Percentiles rank a stretch among this genome's conserved stretches.
phyloP scores from a whole-genome alignment of 2,113 vertebrate genomes.

The Oriolus oriolus region DNA sequence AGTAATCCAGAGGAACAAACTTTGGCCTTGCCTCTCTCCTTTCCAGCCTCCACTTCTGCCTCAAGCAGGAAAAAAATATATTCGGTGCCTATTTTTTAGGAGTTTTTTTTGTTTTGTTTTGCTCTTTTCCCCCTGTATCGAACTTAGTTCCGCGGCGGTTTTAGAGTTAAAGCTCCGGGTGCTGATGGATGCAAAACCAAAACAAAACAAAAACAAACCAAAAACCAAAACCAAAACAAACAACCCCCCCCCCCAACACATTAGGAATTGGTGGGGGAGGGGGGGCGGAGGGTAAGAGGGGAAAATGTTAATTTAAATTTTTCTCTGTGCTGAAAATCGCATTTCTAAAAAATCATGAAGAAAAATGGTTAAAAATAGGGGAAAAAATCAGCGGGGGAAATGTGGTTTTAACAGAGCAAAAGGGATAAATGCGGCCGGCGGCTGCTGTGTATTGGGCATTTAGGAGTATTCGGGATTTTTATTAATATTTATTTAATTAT shows the following conservation, averaged over 20 bases:
- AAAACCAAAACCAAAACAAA: no score
- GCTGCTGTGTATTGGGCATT: not conserved
- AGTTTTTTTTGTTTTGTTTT: rapidly evolving
- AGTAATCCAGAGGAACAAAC: not conserved
- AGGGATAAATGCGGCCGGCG: not conserved
- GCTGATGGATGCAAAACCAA: not conserved
- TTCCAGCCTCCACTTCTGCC: not conserved
- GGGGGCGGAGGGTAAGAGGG: rapidly evolving
- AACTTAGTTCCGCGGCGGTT: not conserved
- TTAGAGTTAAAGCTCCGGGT: not conserved
- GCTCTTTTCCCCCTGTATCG: rapidly evolving
- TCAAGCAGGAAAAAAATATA: not conserved
- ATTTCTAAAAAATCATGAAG: not conserved
- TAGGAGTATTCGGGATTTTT: not conserved
- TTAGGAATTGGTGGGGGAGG: not conserved
- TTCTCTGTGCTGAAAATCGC: not conserved
- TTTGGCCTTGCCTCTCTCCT: not conserved
- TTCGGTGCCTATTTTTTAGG: rapidly evolving
- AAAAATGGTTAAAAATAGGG: rapidly evolving
- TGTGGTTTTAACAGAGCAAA: not conserved
- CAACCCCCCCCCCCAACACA: not conserved
- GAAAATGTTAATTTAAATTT: not conserved
- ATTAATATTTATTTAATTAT: no score
- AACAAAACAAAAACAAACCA: no score
- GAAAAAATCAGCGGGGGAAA: rapidly evolving